phyloP scores from a whole-genome alignment of 2,113 vertebrate genomes.

The Ailuropoda melanoleuca region DNA sequence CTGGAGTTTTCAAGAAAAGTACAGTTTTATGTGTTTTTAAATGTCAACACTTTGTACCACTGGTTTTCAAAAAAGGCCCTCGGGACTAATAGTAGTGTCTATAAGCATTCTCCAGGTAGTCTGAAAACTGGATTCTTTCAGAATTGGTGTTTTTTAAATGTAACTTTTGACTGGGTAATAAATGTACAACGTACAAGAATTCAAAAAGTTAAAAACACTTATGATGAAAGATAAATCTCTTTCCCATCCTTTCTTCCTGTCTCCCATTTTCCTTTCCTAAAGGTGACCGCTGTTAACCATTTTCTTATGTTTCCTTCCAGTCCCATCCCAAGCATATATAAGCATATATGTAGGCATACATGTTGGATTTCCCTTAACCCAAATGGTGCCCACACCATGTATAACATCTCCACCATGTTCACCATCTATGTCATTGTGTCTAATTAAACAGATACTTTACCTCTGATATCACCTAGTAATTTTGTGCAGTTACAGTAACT shows the following conservation, averaged over 20 bases:
- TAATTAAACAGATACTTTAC: background rate
- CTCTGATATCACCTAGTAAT: background rate
- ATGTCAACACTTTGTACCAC: slow-evolving; percentile 49
- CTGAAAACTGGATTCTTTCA: slow-evolving; percentile 15
- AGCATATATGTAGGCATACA: background rate
- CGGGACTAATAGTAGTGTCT: background rate
- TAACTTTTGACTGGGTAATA: background rate
- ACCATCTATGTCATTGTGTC: background rate
- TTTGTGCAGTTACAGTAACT: background rate
- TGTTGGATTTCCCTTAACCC: background rate
- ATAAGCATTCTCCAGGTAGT: background rate
- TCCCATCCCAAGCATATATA: background rate
- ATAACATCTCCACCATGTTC: background rate
- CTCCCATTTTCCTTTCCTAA: background rate
- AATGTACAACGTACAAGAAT: background rate
- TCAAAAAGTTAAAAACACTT: background rate
- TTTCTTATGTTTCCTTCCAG: background rate
- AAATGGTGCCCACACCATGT: too few relatives aligned
- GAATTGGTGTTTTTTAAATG: background rate
- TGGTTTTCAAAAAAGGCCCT: background rate
- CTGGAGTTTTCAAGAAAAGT: slow-evolving; percentile 33
- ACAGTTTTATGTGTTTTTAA: slow-evolving; percentile 54
- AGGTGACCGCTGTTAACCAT: background rate
- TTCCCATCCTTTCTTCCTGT: background rate
- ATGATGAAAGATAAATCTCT: background rate